Evolutionary conservation across 2,113 vertebrate genomes (phyloP), one percentile per base, ranked within the genome.

Genomic region (Cephalopholis sonnerati): DNA sequence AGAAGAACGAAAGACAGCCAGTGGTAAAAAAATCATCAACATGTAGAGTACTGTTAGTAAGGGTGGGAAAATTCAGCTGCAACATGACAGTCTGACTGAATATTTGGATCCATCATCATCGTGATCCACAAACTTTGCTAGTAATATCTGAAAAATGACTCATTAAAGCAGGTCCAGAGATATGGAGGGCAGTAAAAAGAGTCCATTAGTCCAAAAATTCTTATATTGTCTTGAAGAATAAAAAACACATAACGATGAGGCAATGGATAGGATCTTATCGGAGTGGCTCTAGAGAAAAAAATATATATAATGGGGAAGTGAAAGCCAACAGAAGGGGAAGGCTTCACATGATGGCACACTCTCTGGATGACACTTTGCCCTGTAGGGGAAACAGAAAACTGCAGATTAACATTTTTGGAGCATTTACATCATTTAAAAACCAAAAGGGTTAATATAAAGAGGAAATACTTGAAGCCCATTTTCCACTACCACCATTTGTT

Each of bases 261-360:
- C 29, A 73, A 92, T 74, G 82, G 74, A 84, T 93, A 96, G 82
- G 96, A 96, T 97, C 96, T 95, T 95, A 96, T 93, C 92, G 94
- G 93, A 93, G 94, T 94, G 94, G 92, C 94, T 96, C 92, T 95
- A 93, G 91, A 93, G 87, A 89, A 74, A 89, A 74, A 81, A 81
- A 85, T 57, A 69, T 2, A 73, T 75, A 92, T 71, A 68, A 65
- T 46, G 61, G 63, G 70, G 57, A 81, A 81, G 41, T 74, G n/a
- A 80, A 62, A 93, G 87, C 85, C 36, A 2, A 58, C 11, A 9
- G 29, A n/a, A 17, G 5, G 24, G 39, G 39, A 71, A 46, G 29
- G 82, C 84, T 88, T 99, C 95, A 99, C 98, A 99, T 99, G 86
- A 99, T 91, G 55, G 86, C 82, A 87, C 98, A 99, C 90, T 98